Evolutionary conservation across 1,140 invertebrate genomes (phyloP), one percentile per base, ranked within the genome.

Genomic region (Aricia agestis): DNA sequence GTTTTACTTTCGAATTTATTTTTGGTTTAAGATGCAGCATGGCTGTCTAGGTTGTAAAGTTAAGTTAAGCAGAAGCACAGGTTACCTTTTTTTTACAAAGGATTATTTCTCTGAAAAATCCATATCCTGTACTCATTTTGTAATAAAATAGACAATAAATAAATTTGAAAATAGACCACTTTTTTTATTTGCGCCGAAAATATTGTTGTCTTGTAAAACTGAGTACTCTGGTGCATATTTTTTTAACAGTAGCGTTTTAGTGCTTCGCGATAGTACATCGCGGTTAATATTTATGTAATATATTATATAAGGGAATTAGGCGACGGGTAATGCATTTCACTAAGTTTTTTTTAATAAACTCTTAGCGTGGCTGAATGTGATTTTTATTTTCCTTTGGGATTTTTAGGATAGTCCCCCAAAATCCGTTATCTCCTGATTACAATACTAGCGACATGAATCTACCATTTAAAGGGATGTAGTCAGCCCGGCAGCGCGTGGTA

Each of bases 301-400:
- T 75, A 79, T 71, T 72, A 59, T 67, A 71, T 75, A 79, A 74
- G 74, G 71, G 67, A 70, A 42, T 74, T 79, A 80, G 81, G 80
- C 79, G 75, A 79, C 76, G 79, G 80, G 81, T 84, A 78, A 74
- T 75, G 82, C 80, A 82, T 84, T 83, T 82, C 74, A 78, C 71
- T 81, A 80, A 83, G 78, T 78, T 81, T 78, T 73, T 76, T 75
- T 73, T 71, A 68, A 76, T 76, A 77, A 80, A 79, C 73, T 74
- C 77, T 82, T 81, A 81, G 76, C 74, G 75, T 78, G 81, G 79
- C 83, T 73, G 71, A 41, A 71, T 76, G 70, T 72, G 74, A 77
- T 77, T 79, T 72, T 74, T 76, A 77, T 74, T 59, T 69, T 36
- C 59, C 10, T 41, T 7, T 18, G 0, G 36, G 1, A 36, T 36